Evolutionary conservation across 2,888 invertebrate species (phyloP), one percentile per base, ranked within the genome.

Genomic region (Kryphioiulus occultus): DNA sequence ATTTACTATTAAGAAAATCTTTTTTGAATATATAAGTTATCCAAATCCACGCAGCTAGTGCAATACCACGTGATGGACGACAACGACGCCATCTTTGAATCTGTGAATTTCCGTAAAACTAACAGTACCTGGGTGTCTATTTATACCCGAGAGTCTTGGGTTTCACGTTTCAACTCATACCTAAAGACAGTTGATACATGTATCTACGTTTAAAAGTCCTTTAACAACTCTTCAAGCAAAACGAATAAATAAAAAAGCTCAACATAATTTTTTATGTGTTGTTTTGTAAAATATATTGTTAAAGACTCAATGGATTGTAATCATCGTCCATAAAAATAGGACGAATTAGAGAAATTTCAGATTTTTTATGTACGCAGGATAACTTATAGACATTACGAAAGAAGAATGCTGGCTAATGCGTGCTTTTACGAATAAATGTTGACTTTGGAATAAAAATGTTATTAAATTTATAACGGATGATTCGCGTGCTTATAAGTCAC

Each of bases 191-290:
- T 59, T 59, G 59, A n/a, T 59, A n/a, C n/a, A n/a, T n/a, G 19
- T 59, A 59, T n/a, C 59, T n/a, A 59, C 19, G 47, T 59, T 59
- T 19, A 59, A 59, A 59, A 59, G 59, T 59, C 59, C 59, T n/a
- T 59, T 3, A 59, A 59, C n/a, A 59, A 59, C 59, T n/a, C n/a
- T 59, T 59, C n/a, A n/a, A 59, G 7, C n/a, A n/a, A n/a, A 59
- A 59, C 59, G n/a, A 59, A 59, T 59, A 59, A 59, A 59, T 59
- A 47, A 47, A 47, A 47, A 59, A 59, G 59, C 59, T 59, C 59
- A 59, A 59, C 7, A n/a, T 19, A n/a, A 59, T 59, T 59, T n/a
- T n/a, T 59, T 59, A 59, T 59, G 59, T 59, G 59, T 59, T 59
- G 59, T n/a, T n/a, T n/a, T n/a, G n/a, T n/a, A n/a, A n/a, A n/a